Percentiles rank a stretch among this genome's conserved stretches.
Evolutionary conservation across 2,797 vertebrate genomes (phyloP).

Genomic region (Sebastes steindachneri): DNA sequence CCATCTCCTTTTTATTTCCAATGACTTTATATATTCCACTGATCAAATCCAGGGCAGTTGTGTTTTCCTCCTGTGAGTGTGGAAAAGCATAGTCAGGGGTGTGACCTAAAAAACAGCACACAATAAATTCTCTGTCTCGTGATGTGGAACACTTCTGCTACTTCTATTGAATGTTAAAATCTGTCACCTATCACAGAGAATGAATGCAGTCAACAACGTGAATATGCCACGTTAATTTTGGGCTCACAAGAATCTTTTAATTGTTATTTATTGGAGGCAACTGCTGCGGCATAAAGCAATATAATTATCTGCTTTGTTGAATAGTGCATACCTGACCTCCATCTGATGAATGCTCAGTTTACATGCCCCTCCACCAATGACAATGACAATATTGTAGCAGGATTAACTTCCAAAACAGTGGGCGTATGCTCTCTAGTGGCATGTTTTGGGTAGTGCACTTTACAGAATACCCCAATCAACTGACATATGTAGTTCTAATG

Average conservation of each 20-base stretch:
- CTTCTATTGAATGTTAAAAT: background rate
- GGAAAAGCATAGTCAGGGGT: constrained; percentile 29
- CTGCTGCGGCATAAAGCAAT: background rate
- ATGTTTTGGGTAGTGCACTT: background rate
- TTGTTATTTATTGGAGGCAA: constrained; percentile 1
- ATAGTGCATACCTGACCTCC: constrained; percentile 27
- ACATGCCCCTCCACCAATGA: constrained; percentile 6
- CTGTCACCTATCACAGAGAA: background rate
- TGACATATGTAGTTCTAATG: background rate
- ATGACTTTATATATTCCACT: constrained; percentile 3
- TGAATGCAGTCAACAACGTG: background rate
- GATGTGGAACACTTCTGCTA: constrained; percentile 7
- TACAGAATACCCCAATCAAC: background rate
- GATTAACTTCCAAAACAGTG: background rate
- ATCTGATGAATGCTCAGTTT: constrained; percentile 28
- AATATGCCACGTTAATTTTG: background rate
- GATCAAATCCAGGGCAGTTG: background rate
- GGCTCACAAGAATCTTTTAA: background rate
- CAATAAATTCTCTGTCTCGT: constrained; percentile 19
- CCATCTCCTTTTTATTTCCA: background rate
- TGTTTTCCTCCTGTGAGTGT: background rate
- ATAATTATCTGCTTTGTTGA: constrained; percentile 18
- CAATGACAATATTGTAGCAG: background rate
- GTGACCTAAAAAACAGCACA: constrained; percentile 46
- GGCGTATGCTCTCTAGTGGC: constrained; percentile 50